Evolutionary conservation across 2,113 vertebrate species (phyloP), one percentile per base, ranked within the genome.

Genomic region (Zosterops hypoxanthus): DNA sequence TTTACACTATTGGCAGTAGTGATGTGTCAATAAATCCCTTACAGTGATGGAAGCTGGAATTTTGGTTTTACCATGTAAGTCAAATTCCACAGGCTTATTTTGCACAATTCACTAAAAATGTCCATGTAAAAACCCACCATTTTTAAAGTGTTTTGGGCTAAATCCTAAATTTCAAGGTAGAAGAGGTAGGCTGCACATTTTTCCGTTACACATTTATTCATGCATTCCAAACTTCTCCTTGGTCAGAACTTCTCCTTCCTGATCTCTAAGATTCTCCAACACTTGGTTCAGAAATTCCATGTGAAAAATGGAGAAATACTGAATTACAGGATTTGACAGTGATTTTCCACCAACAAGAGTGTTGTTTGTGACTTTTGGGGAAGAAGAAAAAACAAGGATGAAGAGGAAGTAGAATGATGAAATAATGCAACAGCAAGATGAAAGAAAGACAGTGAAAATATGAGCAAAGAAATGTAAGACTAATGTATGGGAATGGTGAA

Each of bases 81-180:
- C 22, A 20, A 71, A 31, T 31, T 41, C 12, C 12, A 63, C 17
- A 53, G 52, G 14, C n/a, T 53, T 46, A 50, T 82, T 84, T 90
- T 88, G 9, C 11, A 41, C 14, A 69, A 57, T 39, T 85, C 7
- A 46, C 24, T 42, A 33, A 65, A n/a, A 73, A 47, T 4, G 41
- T 15, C n/a, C 11, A 23, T 6, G 1, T 31, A 12, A 56, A 82
- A 50, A 16, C 6, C 2, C 2, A 4, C 2, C 4, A 5, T 20
- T 55, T 68, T 64, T 2, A 15, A 55, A 34, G 12, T 60, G 39
- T 65, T 81, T 77, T 61, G 5, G 6, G 2, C 1, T 28, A 49
- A 14, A 46, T 70, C 22, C n/a, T 90, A 44, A 57, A 49, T 69
- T 39, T 53, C n/a, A 44, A 66, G 8, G 12, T 82, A 29, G 34